phyloP scores from a whole-genome alignment of 2,797 vertebrate genomes.

The Ceryle rudis region DNA sequence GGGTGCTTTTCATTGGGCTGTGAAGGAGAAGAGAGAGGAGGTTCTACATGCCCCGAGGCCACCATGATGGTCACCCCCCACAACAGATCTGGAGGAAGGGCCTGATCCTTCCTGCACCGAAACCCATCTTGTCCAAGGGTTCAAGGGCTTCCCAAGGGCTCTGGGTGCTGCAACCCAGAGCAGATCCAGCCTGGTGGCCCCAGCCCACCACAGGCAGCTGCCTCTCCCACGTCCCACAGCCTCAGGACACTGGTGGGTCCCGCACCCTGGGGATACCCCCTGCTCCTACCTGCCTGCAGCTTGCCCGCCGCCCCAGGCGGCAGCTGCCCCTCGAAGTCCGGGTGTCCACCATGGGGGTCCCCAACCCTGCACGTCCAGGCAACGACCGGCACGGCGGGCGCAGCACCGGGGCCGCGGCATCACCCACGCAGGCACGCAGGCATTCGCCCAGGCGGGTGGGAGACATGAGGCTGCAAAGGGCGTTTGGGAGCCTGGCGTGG shows the following conservation, averaged over 20 bases:
- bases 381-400: neutral
- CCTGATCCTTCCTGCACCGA: neutral
- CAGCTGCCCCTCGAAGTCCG: constrained; percentile 1
- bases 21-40: neutral
- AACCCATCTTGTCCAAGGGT: neutral
- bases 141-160: neutral
- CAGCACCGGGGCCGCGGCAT: constrained; percentile 10
- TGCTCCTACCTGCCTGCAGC: constrained; percentile 62
- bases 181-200: rapidly evolving
- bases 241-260: rapidly evolving
- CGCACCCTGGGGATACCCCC: rapidly evolving
- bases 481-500: neutral
- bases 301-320: constrained; percentile 23
- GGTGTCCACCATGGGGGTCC: constrained; percentile 23
- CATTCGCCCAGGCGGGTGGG: neutral
- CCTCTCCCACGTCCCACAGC: rapidly evolving
- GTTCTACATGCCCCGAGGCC: neutral
- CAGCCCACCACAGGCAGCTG: neutral
- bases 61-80: neutral
- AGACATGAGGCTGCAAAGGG: constrained; percentile 56
- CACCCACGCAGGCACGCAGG: neutral
- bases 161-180: neutral
- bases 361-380: neutral
- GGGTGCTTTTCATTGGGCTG: neutral
- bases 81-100: neutral